phyloP scores from a whole-genome alignment of 2,888 invertebrate genomes.

The Timema cristinae region DNA sequence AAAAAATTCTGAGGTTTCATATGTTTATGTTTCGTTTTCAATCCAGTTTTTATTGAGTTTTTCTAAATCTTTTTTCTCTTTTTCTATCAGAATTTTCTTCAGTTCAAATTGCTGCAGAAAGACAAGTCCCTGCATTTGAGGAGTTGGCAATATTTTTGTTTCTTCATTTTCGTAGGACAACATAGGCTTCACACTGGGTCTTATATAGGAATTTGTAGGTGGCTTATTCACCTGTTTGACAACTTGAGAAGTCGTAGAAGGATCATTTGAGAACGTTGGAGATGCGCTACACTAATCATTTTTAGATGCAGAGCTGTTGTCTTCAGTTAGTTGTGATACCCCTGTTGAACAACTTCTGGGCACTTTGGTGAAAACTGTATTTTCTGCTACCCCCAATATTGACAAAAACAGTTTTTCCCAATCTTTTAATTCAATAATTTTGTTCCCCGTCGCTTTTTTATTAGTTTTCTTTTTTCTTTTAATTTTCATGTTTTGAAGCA shows the following conservation, averaged over 20 bases:
- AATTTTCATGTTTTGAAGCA: conserved; percentile 13
- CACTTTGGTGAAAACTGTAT: not conserved
- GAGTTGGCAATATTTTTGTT: not conserved
- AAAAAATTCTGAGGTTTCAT: conserved; percentile 2
- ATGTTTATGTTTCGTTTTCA: not conserved
- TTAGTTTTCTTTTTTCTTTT: not conserved
- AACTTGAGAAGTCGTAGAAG: conserved; percentile 6
- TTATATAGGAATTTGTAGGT: not conserved
- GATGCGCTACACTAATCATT: not conserved
- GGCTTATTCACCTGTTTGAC: conserved; percentile 10
- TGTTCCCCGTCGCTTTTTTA: not conserved
- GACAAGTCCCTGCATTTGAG: conserved; percentile 14
- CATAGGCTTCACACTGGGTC: not conserved
- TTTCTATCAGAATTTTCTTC: not conserved
- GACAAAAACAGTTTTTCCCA: not conserved
- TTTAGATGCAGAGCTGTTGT: conserved; percentile 10
- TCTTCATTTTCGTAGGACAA: not conserved
- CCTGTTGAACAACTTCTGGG: not conserved
- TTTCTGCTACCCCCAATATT: not conserved
- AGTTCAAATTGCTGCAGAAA: conserved; percentile 8
- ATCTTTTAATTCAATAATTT: conserved; percentile 1
- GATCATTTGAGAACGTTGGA: not conserved
- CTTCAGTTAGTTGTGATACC: conserved; percentile 7
- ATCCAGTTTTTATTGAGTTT: not conserved
- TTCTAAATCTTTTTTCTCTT: not conserved